A percentile compares a stretch with the other conserved stretches of the same genome.
Conservation (phyloP, 2,888 invertebrate species). For the Coenonympha arcania region DNA sequence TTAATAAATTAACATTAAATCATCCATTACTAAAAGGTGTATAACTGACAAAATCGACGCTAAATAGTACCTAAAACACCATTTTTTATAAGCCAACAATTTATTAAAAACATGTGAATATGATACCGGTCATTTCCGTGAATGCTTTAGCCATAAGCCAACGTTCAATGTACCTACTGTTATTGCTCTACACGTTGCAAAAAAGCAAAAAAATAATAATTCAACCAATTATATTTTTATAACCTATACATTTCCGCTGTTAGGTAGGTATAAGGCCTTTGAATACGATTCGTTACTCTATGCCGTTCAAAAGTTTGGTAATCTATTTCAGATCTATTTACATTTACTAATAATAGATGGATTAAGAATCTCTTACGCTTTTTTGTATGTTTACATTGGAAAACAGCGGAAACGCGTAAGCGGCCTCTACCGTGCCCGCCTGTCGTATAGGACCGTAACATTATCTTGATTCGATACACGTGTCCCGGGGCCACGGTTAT, state of each 20-base stretch:
- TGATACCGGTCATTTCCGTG: too few relatives aligned
- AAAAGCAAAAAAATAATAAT: too few relatives aligned
- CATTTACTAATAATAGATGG: constrained; percentile 2
- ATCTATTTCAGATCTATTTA: neutral
- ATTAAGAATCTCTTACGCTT: neutral
- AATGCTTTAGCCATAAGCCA: too few relatives aligned
- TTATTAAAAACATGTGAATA: too few relatives aligned
- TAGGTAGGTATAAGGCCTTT: neutral
- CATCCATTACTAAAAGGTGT: too few relatives aligned
- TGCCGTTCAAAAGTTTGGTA: neutral
- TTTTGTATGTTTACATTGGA: constrained; percentile 7
- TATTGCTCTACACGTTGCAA: too few relatives aligned
- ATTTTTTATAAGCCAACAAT: too few relatives aligned
- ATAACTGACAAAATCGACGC: too few relatives aligned
- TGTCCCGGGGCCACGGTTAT: neutral
- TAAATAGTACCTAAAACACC: too few relatives aligned
- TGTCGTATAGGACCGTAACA: constrained; percentile 9
- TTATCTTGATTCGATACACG: constrained; percentile 4
- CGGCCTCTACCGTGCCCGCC: constrained; percentile 9
- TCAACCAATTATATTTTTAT: too few relatives aligned
- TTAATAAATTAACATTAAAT: too few relatives aligned
- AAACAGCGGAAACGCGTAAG: constrained; percentile 12
- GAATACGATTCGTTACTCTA: neutral
- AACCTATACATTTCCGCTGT: constrained; percentile 3
- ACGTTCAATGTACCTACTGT: too few relatives aligned